phyloP scores from a whole-genome alignment of 2,888 invertebrate species.

The Amiota mariae region DNA sequence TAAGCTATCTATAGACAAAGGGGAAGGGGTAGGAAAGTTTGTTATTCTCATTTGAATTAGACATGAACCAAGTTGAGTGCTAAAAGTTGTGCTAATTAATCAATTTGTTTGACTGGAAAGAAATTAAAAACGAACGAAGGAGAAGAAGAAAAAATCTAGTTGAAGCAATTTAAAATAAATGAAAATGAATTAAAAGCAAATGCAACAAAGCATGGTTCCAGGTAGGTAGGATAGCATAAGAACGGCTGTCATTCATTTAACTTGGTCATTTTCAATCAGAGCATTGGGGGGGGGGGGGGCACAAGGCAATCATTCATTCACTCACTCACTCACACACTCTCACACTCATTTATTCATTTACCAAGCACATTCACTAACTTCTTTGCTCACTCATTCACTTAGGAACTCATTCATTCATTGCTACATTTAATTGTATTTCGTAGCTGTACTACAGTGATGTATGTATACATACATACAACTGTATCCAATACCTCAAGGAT shows the following conservation, averaged over 20 bases:
- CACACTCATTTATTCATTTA: too few relatives aligned
- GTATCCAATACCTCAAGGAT: too few relatives aligned
- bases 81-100: constrained; percentile 19
- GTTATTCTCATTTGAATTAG: constrained; percentile 2
- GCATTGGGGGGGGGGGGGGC: too few relatives aligned
- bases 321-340: too few relatives aligned
- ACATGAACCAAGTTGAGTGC: background rate
- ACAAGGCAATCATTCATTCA: too few relatives aligned
- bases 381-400: too few relatives aligned
- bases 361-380: too few relatives aligned
- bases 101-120: constrained; percentile 12
- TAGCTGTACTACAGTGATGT: too few relatives aligned
- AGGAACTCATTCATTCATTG: too few relatives aligned
- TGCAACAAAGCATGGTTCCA: background rate
- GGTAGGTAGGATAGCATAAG: background rate
- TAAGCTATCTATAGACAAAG: background rate
- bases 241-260: constrained; percentile 1
- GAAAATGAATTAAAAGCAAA: constrained; percentile 7
- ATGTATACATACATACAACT: too few relatives aligned
- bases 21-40: background rate
- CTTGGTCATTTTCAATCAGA: background rate
- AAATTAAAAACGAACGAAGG: constrained; percentile 3
- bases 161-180: constrained; percentile 6
- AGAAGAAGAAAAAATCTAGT: too few relatives aligned
- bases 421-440: too few relatives aligned